Base-by-base conservation (phyloP, 2,888 invertebrate species). In the Marasmarcha lunaedactyla region DNA sequence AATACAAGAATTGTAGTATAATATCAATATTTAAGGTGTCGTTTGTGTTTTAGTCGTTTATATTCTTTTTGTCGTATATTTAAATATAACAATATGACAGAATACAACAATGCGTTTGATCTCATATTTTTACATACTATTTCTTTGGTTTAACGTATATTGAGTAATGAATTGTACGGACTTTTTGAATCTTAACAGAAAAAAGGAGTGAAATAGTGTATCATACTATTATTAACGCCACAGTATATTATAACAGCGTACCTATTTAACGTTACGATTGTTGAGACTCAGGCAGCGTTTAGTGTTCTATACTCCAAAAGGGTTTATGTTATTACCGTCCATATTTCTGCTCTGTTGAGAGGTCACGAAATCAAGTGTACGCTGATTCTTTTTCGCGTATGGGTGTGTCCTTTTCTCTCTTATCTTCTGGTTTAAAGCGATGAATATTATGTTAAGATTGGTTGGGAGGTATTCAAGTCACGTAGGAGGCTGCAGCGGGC, bases 311-410 rank as follows among this genome's bases (percentile, higher is more conserved):
- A 84, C 79, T 78, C 81, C 74, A 67, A 72, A 76, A 71, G 81
- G 83, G 84, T 84, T 84, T 83, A 84, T 81, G 78, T 83, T 84
- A 84, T 83, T 84, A 77, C 83, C 72, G 67, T 71, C 78, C 83
- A 84, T 84, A 84, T 84, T 84, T 84, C 72, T 81, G 69, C 77
- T 69, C 71, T 66, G 77, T 64, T 78, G 83, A 83, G 77, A 83
- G 81, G 83, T 81, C 83, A 81, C 83, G 78, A 70, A 78, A 71
- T 79, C 79, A 65, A 63, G 60, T 51, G 46, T 44, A 37, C 46
- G 41, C 20, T 20, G 7, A 62, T 67, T 53, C 60, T 48, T 49
- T 77, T 58, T 40, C 33, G 41, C 59, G 50, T 61, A 68, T 63
- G 51, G 46, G 45, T 42, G 45, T 47, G 54, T 78, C 78, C 47